phyloP scores from a whole-genome alignment of 2,797 vertebrate genomes.

The Diplodus puntazzo region DNA sequence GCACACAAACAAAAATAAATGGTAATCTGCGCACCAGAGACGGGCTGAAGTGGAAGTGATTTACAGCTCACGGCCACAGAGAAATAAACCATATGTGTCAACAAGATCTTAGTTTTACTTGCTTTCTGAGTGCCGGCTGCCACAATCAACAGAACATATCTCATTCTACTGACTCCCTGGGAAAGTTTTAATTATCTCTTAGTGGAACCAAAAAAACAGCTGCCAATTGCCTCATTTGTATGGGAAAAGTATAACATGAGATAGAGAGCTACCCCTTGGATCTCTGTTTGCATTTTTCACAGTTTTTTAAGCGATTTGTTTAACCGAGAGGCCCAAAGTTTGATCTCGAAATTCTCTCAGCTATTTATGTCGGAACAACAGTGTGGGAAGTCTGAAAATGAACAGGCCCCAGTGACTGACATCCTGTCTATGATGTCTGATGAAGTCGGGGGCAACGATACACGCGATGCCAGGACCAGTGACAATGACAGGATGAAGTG shows the following conservation, averaged over 20 bases:
- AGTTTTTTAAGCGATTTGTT: conserved; percentile 2
- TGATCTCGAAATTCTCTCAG: conserved; percentile 15
- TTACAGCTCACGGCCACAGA: conserved; percentile 60
- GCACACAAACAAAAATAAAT: conserved; percentile 58
- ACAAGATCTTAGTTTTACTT: conserved; percentile 67
- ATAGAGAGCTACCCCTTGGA: background rate
- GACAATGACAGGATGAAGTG: background rate
- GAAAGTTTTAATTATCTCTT: conserved; percentile 62
- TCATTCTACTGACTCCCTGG: conserved; percentile 54
- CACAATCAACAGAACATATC: conserved; percentile 61
- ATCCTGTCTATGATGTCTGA: background rate
- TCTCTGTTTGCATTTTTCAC: conserved; percentile 11
- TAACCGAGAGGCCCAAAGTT: background rate
- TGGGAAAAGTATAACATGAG: background rate
- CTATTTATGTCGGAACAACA: conserved; percentile 11
- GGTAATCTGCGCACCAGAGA: conserved; percentile 55
- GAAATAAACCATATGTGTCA: conserved; percentile 75
- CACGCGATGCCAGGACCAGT: background rate
- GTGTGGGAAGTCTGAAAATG: conserved; percentile 18
- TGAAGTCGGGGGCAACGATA: background rate
- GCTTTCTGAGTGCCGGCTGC: conserved; percentile 56
- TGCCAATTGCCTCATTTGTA: conserved; percentile 10
- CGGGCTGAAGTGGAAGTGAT: conserved; percentile 53
- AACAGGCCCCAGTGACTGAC: background rate
- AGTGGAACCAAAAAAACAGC: conserved; percentile 34